Conservation (phyloP, 2,113 vertebrate species). For the Corydoras maculifer region DNA sequence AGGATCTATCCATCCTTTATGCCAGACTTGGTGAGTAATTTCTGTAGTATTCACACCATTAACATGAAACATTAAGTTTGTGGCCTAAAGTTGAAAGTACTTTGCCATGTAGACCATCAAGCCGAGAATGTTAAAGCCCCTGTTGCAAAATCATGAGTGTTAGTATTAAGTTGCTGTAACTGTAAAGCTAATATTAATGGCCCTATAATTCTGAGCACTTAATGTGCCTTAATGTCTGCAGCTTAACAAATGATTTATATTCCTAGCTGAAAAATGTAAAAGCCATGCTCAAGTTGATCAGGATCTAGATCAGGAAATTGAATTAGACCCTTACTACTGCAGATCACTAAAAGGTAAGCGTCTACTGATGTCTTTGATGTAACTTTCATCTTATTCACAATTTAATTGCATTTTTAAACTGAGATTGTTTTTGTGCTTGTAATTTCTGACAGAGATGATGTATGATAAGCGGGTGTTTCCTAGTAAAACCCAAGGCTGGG, state of each 20-base stretch:
- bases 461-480: conserved; percentile 61
- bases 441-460: conserved; percentile 59
- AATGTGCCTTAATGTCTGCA: too few relatives aligned
- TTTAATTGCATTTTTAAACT: not conserved
- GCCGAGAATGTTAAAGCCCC: too few relatives aligned
- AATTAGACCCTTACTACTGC: conserved; percentile 52
- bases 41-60: not conserved
- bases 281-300: not conserved
- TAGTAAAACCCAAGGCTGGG: conserved; percentile 65
- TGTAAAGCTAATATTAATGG: too few relatives aligned
- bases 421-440: not conserved
- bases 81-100: too few relatives aligned
- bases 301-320: conserved; percentile 50
- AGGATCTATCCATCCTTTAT: conserved; percentile 66
- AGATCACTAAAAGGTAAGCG: conserved; percentile 61
- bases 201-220: too few relatives aligned
- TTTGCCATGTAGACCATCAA: too few relatives aligned
- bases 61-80: not conserved
- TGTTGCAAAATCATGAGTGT: too few relatives aligned
- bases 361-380: not conserved
- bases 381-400: not conserved
- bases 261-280: conserved; percentile 62
- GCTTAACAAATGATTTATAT: not conserved
- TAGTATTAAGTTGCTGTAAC: too few relatives aligned
- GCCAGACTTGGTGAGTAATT: conserved; percentile 61